Evolutionary conservation across 2,888 invertebrate genomes (phyloP).

Genomic region (Diloba caeruleocephala): DNA sequence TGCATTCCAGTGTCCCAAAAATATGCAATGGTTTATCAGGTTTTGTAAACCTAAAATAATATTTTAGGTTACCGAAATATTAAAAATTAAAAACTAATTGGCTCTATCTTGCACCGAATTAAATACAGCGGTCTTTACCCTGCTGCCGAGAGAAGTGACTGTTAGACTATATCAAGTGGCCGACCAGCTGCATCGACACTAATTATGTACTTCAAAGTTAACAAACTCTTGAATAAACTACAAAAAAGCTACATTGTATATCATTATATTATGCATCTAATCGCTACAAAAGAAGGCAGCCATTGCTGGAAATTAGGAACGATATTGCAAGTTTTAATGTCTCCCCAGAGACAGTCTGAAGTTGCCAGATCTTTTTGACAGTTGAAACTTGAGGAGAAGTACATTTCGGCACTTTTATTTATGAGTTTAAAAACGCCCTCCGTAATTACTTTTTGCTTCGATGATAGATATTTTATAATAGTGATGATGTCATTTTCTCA

Average conservation of each 20-base stretch:
- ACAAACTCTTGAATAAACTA: constrained; percentile 15
- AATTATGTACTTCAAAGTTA: constrained; percentile 17
- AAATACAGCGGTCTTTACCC: not conserved
- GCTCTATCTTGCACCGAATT: too few species aligned
- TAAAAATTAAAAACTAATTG: too few species aligned
- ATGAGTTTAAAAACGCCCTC: too few species aligned
- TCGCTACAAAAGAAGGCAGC: constrained; percentile 6
- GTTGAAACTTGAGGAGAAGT: constrained; percentile 23
- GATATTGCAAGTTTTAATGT: constrained; percentile 43
- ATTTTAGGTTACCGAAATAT: too few species aligned
- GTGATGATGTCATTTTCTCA: too few species aligned
- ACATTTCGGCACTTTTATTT: not conserved
- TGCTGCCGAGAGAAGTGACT: not conserved
- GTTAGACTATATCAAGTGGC: constrained; percentile 10
- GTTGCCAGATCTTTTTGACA: constrained; percentile 33
- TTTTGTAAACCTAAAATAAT: too few species aligned
- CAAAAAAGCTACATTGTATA: constrained; percentile 44
- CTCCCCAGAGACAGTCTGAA: constrained; percentile 12
- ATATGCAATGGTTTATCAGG: too few species aligned
- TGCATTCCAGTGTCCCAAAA: too few species aligned
- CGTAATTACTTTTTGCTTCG: too few species aligned
- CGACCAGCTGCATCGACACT: constrained; percentile 20
- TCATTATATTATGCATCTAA: constrained; percentile 35
- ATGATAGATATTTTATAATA: too few species aligned
- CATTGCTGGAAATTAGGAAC: constrained; percentile 28